Conservation (phyloP, 2,797 vertebrate genomes). For the Sebastes trivittatus region DNA sequence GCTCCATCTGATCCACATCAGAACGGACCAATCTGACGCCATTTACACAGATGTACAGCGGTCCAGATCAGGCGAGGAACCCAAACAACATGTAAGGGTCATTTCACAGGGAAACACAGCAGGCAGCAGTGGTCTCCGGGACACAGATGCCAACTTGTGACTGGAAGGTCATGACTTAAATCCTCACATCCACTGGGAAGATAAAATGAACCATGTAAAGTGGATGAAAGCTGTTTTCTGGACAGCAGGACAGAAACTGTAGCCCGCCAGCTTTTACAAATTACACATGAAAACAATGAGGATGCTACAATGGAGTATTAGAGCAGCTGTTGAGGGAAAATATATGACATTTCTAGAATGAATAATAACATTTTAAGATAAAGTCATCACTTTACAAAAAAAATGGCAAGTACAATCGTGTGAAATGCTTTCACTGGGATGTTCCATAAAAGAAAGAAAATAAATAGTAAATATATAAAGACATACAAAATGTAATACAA, state of each 20-base stretch:
- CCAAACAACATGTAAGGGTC: constrained; percentile 38
- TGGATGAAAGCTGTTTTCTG: background rate
- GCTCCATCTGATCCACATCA: constrained; percentile 45
- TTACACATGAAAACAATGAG: background rate
- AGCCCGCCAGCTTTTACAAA: background rate
- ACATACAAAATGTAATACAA: too few species aligned
- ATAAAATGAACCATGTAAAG: background rate
- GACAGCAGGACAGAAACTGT: background rate
- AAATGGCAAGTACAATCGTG: too few species aligned
- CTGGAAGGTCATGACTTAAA: constrained; percentile 14
- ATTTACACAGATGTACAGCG: constrained; percentile 37
- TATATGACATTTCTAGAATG: background rate
- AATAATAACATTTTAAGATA: background rate
- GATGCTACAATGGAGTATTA: background rate
- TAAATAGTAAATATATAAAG: too few species aligned
- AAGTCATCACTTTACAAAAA: background rate
- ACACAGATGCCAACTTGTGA: constrained; percentile 21
- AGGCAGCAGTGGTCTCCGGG: background rate
- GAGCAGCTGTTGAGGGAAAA: background rate
- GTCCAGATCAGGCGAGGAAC: constrained; percentile 19
- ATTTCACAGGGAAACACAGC: constrained; percentile 27
- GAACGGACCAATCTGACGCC: constrained; percentile 18
- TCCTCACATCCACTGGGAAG: background rate
- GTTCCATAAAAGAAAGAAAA: too few species aligned
- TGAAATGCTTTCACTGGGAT: too few species aligned